Evolutionary conservation across 2,888 invertebrate genomes (phyloP), one percentile per base, ranked within the genome.

Genomic region (Plebejus anna): DNA sequence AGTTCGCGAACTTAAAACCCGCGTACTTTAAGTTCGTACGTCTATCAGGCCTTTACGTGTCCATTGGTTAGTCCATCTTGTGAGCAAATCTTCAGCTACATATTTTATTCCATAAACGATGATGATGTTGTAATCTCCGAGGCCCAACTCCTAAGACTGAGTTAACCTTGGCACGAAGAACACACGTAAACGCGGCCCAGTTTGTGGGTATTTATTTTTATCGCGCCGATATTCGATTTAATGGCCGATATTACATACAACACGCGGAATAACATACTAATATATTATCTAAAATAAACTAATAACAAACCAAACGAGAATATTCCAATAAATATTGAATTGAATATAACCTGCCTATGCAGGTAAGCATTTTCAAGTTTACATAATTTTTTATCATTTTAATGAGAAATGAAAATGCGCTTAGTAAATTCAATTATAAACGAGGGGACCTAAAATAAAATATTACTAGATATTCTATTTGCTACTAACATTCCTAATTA

Each of bases 141-240:
- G 61, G 11, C 22, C 22, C 22, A 22, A 22, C 22, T 22, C 61
- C 66, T 32, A 66, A 66, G 66, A 66, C 11, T 16, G 66, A 28
- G 61, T 61, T 66, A 66, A 55, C 73, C 73, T 73, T 73, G 73
- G 73, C 73, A 73, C 72, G 47, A 22, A 72, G 13, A 47, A 47
- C 72, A 28, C 55, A 55, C 55, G 51, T 73, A 73, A 73, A 73
- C 73, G 55, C 32, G 73, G 7, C 73, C 73, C 47, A 73, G 51
- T 73, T 73, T 51, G 51, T 16, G 51, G 28, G 72, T 73, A 73
- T 73, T 42, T 55, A 73, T 73, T 73, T 73, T 73, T 55, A 73
- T 72, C 72, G 72, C 32, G 16, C 51, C 73, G 73, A 55, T 73
- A 36, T 55, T 73, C 47, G 55, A 72, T 47, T 73, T 73, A 32